phyloP scores from a whole-genome alignment of 2,113 vertebrate species.

The Panthera tigris region DNA sequence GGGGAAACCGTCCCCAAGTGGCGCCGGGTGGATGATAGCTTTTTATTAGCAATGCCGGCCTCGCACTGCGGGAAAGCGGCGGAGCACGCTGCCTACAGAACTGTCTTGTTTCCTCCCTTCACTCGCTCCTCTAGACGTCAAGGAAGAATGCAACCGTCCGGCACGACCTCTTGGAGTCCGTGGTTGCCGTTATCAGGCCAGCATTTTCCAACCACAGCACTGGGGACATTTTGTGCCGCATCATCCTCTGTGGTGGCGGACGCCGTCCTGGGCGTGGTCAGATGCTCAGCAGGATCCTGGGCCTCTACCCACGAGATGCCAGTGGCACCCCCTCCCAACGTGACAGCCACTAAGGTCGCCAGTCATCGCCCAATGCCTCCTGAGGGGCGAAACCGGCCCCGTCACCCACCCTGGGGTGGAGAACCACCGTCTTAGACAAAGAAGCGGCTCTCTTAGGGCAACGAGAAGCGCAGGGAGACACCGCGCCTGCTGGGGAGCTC shows the following conservation, averaged over 20 bases:
- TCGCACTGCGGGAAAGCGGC: neutral
- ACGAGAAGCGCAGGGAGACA: neutral
- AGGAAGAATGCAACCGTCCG: neutral
- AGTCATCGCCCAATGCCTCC: neutral
- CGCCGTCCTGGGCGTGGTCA: accelerated
- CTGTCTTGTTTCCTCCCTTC: neutral
- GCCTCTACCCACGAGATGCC: neutral
- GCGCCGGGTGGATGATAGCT: neutral
- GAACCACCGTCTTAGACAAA: neutral
- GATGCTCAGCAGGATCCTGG: neutral
- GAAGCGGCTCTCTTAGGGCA: neutral
- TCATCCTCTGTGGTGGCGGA: accelerated
- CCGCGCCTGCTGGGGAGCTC: neutral
- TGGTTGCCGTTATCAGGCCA: too few relatives aligned
- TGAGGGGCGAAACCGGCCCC: accelerated
- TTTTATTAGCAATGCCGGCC: neutral
- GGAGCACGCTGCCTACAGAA: accelerated
- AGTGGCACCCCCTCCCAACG: neutral
- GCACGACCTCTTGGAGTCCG: neutral
- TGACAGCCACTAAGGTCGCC: neutral
- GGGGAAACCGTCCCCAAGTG: neutral
- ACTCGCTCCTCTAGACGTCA: neutral
- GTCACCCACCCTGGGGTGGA: neutral
- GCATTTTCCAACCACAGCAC: neutral
- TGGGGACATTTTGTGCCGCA: accelerated